Evolutionary conservation across 2,888 invertebrate genomes (phyloP).

Genomic region (Pteria penguin): DNA sequence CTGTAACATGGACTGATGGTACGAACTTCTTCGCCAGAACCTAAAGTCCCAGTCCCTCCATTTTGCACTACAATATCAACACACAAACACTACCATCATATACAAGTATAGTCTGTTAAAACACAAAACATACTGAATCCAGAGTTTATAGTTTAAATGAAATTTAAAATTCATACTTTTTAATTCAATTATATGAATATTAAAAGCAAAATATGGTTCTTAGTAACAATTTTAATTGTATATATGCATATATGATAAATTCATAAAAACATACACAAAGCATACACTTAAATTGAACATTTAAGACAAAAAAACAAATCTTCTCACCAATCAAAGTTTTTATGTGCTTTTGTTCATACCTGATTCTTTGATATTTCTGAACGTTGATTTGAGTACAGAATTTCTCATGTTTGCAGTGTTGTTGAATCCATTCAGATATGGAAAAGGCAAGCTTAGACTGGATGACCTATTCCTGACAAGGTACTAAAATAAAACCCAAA

Average conservation of each 20-base stretch:
- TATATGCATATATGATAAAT: too few relatives aligned
- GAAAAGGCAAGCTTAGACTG: slow-evolving; percentile 71
- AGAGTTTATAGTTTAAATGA: not conserved
- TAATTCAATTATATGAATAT: too few relatives aligned
- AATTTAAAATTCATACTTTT: not conserved
- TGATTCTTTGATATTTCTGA: slow-evolving; percentile 71
- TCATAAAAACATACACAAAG: too few relatives aligned
- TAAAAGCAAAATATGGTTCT: too few relatives aligned
- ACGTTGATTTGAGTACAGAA: slow-evolving; percentile 70
- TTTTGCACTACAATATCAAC: not conserved
- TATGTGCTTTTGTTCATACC: too few relatives aligned
- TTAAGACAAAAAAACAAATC: too few relatives aligned
- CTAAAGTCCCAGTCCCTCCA: slow-evolving; percentile 61
- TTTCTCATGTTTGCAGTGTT: slow-evolving; percentile 75
- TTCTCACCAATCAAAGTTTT: too few relatives aligned
- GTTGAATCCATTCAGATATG: slow-evolving; percentile 76
- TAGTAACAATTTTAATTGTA: too few relatives aligned
- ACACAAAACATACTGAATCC: not conserved
- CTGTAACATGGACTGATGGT: slow-evolving; percentile 73
- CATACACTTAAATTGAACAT: too few relatives aligned
- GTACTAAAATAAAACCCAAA: slow-evolving; percentile 65
- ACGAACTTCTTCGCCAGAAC: slow-evolving; percentile 72
- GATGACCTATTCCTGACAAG: slow-evolving; percentile 75
- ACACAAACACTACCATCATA: too few relatives aligned
- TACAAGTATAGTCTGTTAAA: too few relatives aligned